Evolutionary conservation across 2,113 vertebrate genomes (phyloP).

Genomic region (Gobiocypris rarus): DNA sequence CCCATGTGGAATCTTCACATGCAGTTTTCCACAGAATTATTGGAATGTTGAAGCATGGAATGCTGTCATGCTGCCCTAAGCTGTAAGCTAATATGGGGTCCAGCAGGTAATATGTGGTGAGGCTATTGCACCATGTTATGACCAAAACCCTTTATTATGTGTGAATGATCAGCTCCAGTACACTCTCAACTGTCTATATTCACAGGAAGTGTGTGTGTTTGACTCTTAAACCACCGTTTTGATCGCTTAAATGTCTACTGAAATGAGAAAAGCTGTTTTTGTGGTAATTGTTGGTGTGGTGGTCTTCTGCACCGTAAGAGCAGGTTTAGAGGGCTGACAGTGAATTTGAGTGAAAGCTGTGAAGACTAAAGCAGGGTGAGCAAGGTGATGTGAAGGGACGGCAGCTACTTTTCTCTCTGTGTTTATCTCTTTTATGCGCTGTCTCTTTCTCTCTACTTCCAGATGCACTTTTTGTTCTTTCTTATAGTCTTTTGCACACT

Average conservation of each 20-base stretch:
- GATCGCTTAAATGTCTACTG: slow-evolving; percentile 19
- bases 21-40: background rate
- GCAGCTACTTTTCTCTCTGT: background rate
- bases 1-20: background rate
- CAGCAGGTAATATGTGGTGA: background rate
- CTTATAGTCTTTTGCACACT: slow-evolving; percentile 55
- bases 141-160: background rate
- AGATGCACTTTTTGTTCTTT: slow-evolving; percentile 41
- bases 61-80: background rate
- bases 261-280: slow-evolving; percentile 7
- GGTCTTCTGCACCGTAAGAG: background rate
- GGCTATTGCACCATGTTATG: background rate
- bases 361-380: background rate
- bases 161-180: slow-evolving; percentile 13
- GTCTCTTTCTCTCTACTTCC: background rate
- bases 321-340: background rate
- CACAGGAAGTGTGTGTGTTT: slow-evolving; percentile 40
- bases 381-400: slow-evolving; percentile 12
- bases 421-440: slow-evolving; percentile 14
- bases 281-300: slow-evolving; percentile 16
- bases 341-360: background rate
- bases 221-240: slow-evolving; percentile 32
- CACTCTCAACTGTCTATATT: slow-evolving; percentile 9
- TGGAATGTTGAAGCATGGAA: background rate
- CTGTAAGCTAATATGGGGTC: background rate